Conservation (phyloP, 35 echinoderm and acorn worm genomes). For the Ophiothrix spiculata region DNA sequence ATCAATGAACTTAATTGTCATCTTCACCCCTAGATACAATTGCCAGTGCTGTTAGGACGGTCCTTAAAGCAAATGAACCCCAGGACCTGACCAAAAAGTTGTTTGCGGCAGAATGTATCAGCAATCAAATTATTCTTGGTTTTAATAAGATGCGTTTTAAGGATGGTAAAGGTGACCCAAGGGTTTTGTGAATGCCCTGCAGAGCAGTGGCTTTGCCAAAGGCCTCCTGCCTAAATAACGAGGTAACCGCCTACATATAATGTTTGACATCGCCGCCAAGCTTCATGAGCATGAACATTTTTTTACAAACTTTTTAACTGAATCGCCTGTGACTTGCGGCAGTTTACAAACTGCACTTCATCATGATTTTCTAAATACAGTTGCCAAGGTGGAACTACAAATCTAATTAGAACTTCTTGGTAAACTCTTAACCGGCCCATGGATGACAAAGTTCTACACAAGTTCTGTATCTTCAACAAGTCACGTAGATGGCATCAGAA, state of each 20-base stretch:
- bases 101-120: conserved; percentile 39
- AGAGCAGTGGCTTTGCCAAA: conserved; percentile 6
- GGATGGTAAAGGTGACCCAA: conserved; percentile 57
- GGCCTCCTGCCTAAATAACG: conserved; percentile 30
- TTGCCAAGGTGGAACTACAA: too few species aligned
- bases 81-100: neutral
- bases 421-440: conserved; percentile 18
- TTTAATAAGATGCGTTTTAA: conserved; percentile 38
- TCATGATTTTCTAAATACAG: too few species aligned
- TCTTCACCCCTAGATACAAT: conserved; percentile 38
- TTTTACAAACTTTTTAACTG: too few species aligned
- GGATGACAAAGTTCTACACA: conserved; percentile 38
- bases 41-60: neutral
- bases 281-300: conserved; percentile 36
- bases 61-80: neutral
- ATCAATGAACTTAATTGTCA: conserved; percentile 33
- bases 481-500: conserved; percentile 34
- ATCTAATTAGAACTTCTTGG: too few species aligned
- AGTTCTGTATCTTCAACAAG: neutral
- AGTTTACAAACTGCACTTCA: too few species aligned
- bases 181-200: conserved; percentile 14
- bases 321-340: too few species aligned
- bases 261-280: conserved; percentile 23
- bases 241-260: conserved; percentile 34
- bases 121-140: too few species aligned